Percentiles rank a stretch among this genome's conserved stretches.
phyloP scores from a whole-genome alignment of 2,797 vertebrate species.

The Euphonia xanthogaster region DNA sequence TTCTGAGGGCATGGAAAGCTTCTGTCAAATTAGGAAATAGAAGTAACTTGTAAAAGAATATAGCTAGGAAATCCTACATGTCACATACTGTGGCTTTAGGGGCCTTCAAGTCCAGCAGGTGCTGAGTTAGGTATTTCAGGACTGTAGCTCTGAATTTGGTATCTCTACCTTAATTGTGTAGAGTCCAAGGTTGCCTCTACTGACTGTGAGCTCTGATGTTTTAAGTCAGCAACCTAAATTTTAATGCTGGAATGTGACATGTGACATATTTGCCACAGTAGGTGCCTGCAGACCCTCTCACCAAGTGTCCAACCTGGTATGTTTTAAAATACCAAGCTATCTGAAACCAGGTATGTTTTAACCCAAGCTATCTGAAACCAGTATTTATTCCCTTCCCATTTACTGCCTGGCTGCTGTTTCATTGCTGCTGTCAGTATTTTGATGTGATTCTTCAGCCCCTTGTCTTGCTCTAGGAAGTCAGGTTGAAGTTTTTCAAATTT shows the following conservation, averaged over 20 bases:
- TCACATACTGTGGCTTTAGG: not conserved
- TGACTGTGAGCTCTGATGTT: not conserved
- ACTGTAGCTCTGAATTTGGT: not conserved
- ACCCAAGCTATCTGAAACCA: not conserved
- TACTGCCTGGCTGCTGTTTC: not conserved
- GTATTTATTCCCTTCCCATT: not conserved
- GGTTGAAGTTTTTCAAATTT: not conserved
- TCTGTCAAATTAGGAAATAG: not conserved
- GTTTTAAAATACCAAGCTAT: not conserved
- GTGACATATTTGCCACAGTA: not conserved
- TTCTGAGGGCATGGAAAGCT: not conserved
- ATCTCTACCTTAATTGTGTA: not conserved
- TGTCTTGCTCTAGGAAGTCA: not conserved
- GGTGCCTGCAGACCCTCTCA: not conserved
- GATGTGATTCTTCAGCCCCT: not conserved
- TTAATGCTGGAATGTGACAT: not conserved
- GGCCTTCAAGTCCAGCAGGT: not conserved
- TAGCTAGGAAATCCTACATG: not conserved
- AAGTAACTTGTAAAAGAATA: not conserved
- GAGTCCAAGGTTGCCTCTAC: not conserved
- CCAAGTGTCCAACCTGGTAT: not conserved
- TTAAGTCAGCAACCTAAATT: not conserved
- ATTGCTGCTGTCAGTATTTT: not conserved
- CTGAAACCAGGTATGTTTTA: not conserved
- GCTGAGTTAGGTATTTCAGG: not conserved